Base-by-base conservation (phyloP, 1,140 invertebrate genomes). In the Parapsyche elsis region DNA sequence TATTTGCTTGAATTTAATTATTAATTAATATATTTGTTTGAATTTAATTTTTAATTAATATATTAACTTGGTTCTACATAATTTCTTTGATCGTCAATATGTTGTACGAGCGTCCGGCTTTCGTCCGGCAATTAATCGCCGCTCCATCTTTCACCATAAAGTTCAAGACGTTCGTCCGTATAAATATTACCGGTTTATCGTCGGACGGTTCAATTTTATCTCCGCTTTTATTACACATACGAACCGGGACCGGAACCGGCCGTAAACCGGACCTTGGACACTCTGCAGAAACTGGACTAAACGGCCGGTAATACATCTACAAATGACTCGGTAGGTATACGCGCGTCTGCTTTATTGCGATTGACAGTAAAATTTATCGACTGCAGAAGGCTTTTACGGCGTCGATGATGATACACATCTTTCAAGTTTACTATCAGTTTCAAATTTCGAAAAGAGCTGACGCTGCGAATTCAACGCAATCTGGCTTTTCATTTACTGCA, bases 301-400 rank as follows among this genome's bases (percentile, higher is more conserved):
- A 78, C 71, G 44, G 38, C 24, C 67, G 61, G 64, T 71, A 78
- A 78, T 78, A 45, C 67, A 16, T 71, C 30, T 16, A 24, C 14
- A 46, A 78, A 64, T 46, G 53, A 53, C 44, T 38, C 5, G 23
- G 12, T 21, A 59, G 2, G 16, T 38, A 38, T 38, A 7, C 30
- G 57, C n/a, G 26, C 46, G 19, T 71, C 49, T 49, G 53, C 45
- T 79, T 61, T 71, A 79, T 79, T 79, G 71, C 78, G 70, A 79
- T 74, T 79, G 78, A 79, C 78, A 79, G 78, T 79, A 79, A 79
- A 79, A 53, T 79, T 79, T 79, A 79, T 73, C 71, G 78, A 74
- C 78, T 74, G 78, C 70, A 44, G 78, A 73, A 73, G 78, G 70
- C 49, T 64, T 79, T 57, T 70, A 70, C 46, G 67, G 19, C 67